These are phyloP conservation scores for Nymphalis c-album DNA, from an alignment of 2,888 invertebrate species.

Conservation along the genomic window DNA sequence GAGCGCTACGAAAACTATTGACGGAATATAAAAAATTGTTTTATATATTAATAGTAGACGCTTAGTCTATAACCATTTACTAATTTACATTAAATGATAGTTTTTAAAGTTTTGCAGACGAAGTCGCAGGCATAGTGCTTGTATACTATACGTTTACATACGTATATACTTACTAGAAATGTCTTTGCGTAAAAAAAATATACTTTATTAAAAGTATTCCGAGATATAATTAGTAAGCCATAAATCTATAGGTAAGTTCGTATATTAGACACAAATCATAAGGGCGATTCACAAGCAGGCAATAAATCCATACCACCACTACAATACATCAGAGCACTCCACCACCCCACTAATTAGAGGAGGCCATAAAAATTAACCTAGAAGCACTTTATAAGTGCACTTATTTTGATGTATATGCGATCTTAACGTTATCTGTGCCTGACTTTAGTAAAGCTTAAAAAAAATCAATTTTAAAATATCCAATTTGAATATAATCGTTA, in stretches of 20 bases:
- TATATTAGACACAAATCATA: slow-evolving; percentile 53
- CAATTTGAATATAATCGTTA: too few relatives aligned
- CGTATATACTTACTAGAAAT: too few relatives aligned
- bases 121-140: too few relatives aligned
- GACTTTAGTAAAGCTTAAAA: neutral
- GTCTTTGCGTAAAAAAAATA: too few relatives aligned
- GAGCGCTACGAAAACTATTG: too few relatives aligned
- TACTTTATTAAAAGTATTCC: too few relatives aligned
- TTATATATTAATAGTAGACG: too few relatives aligned
- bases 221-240: neutral
- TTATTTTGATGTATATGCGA: slow-evolving; percentile 7
- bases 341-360: slow-evolving; percentile 38
- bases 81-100: too few relatives aligned
- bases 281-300: slow-evolving; percentile 55
- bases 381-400: slow-evolving; percentile 20
- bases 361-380: slow-evolving; percentile 33
- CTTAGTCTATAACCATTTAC: too few relatives aligned
- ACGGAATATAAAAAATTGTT: too few relatives aligned
- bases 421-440: neutral
- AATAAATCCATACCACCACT: slow-evolving; percentile 52
- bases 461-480: neutral
- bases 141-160: too few relatives aligned
- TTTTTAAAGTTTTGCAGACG: too few relatives aligned
- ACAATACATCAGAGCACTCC: slow-evolving; percentile 37
- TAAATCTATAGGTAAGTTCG: slow-evolving; percentile 10